Conservation (phyloP, 1,140 invertebrate species). For the Brachionus rotundiformis region DNA sequence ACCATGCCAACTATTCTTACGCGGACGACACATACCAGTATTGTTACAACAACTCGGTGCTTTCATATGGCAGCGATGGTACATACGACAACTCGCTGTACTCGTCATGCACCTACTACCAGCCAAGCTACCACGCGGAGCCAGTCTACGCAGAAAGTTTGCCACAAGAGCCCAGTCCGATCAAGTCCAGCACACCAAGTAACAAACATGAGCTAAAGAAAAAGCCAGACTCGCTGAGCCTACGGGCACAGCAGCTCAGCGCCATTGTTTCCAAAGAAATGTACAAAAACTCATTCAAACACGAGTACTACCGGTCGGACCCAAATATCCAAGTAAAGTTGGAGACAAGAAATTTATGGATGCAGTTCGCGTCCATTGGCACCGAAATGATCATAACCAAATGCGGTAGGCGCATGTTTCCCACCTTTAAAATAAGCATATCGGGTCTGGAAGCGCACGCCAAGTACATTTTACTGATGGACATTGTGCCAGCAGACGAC, state of each 20-base stretch:
- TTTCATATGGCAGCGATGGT: neutral
- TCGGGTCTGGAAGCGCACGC: neutral
- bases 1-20: slow-evolving; percentile 6
- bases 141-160: neutral
- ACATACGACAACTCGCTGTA: neutral
- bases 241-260: neutral
- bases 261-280: neutral
- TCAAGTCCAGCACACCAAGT: neutral
- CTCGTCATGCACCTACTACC: neutral
- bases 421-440: slow-evolving; percentile 35
- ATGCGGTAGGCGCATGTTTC: slow-evolving; percentile 51
- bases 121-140: neutral
- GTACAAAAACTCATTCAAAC: slow-evolving; percentile 27
- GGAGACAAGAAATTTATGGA: slow-evolving; percentile 79
- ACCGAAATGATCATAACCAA: slow-evolving; percentile 99
- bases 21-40: neutral
- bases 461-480: slow-evolving; percentile 52
- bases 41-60: slow-evolving; percentile 14
- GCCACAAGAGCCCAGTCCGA: neutral
- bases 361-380: slow-evolving; percentile 93
- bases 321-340: slow-evolving; percentile 36
- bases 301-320: slow-evolving; percentile 24
- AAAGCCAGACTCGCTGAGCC: neutral
- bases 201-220: neutral
- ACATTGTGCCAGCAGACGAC: slow-evolving; percentile 51